These are phyloP conservation scores for Lochmaea crataegi DNA, from an alignment of 2,888 invertebrate genomes.

Conservation along the genomic window DNA sequence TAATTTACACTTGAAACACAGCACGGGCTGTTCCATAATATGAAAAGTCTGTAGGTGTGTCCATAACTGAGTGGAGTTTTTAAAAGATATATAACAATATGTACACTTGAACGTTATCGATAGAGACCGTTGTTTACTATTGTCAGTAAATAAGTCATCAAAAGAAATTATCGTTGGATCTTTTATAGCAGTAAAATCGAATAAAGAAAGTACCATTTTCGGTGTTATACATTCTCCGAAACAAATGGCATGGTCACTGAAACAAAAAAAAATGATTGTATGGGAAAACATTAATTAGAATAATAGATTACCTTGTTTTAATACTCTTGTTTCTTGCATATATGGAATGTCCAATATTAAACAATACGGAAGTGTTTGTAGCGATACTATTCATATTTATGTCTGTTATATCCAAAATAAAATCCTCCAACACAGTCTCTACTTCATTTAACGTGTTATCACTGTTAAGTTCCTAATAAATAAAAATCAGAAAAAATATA, in stretches of 20 bases:
- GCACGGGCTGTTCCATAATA: conserved; percentile 40
- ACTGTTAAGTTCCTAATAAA: conserved; percentile 24
- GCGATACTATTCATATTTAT: conserved; percentile 42
- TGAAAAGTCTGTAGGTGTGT: conserved; percentile 32
- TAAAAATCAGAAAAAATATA: background rate
- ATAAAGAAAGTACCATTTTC: conserved; percentile 31
- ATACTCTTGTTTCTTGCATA: conserved; percentile 45
- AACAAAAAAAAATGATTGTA: conserved; percentile 15
- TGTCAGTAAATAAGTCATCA: conserved; percentile 23
- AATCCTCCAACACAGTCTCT: conserved; percentile 37
- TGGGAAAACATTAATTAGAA: background rate
- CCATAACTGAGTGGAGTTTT: conserved; percentile 25
- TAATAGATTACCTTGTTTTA: conserved; percentile 40
- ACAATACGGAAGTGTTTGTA: conserved; percentile 42
- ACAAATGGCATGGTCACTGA: conserved; percentile 37
- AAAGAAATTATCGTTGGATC: conserved; percentile 28
- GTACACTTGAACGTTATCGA: conserved; percentile 35
- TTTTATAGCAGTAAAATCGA: conserved; percentile 34
- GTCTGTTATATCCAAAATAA: conserved; percentile 39
- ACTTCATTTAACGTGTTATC: conserved; percentile 24
- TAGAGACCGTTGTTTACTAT: conserved; percentile 11
- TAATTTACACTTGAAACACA: conserved; percentile 42
- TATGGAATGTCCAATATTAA: conserved; percentile 36
- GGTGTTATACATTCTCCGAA: conserved; percentile 42
- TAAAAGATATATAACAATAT: conserved; percentile 30